Evolutionary conservation across 2,113 vertebrate genomes (phyloP), one percentile per base, ranked within the genome.

Genomic region (Sardina pilchardus): DNA sequence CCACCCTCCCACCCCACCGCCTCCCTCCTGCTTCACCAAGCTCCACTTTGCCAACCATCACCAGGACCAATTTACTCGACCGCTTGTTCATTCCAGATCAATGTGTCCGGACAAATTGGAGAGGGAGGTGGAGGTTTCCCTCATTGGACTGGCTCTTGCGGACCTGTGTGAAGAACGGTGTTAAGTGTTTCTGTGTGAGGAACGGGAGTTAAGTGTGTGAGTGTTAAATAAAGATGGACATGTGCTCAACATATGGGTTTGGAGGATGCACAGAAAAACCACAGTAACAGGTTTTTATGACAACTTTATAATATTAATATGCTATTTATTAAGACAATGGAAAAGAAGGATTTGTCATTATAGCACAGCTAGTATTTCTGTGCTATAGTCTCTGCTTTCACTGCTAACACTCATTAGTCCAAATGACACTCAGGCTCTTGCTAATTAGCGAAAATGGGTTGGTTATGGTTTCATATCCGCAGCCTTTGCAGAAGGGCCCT

Each of bases 81-180:
- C 45, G 30, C 83, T 88, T 88, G 85, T 90, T 87, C 39, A 24
- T 30, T 21, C 39, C 82, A 80, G 88, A 93, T 92, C 92, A 88
- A 89, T 88, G 88, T 84, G 75, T 81, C 75, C 83, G 89, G 88
- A 91, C 90, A 90, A 90, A 86, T 86, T 59, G 85, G 82, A 59
- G 82, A 85, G 88, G 84, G 83, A 75, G 67, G 67, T 30, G 36
- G 67, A 34, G 36, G 30, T 75, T 75, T 16, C 67, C 67, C 14
- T 75, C 30, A 75, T 30, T 34, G 67, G 1, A 12, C 34, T 36
- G 67, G 30, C 67, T 75, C n/a, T 75, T 75, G 3, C 9, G 4
- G 4, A 34, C 67, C 30, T 36, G 67, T 75, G 67, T 75, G 67
- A 12, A 10, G 30, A 16, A 36, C 10, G 16, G 3, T 5, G 30